phyloP scores from a whole-genome alignment of 2,888 invertebrate genomes.

The Plagodis dolabraria region DNA sequence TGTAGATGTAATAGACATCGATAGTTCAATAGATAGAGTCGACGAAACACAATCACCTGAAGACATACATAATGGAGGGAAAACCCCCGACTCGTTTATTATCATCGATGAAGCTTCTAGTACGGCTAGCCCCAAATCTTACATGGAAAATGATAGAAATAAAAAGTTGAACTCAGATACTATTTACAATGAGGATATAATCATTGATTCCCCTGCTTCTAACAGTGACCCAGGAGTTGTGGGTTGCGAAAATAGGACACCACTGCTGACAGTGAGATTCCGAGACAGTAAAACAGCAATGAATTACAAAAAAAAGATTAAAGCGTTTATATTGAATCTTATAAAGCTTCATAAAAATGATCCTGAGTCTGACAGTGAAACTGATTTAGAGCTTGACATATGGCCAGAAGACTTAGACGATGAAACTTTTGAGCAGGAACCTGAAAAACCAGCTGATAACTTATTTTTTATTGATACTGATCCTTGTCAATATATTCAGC shows the following conservation, averaged over 20 bases:
- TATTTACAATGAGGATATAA: conserved; percentile 66
- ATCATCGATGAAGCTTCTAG: conserved; percentile 37
- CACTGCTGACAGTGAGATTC: conserved; percentile 75
- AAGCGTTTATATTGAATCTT: conserved; percentile 73
- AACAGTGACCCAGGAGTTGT: conserved; percentile 65
- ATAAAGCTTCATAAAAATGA: conserved; percentile 63
- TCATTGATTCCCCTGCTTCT: conserved; percentile 66
- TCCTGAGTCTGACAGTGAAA: conserved; percentile 58
- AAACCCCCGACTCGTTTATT: conserved; percentile 51
- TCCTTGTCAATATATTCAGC: conserved; percentile 49
- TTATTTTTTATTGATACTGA: conserved; percentile 76
- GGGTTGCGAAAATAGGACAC: conserved; percentile 71
- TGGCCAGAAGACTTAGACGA: conserved; percentile 71
- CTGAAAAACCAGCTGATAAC: conserved; percentile 50
- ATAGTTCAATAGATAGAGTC: conserved; percentile 47
- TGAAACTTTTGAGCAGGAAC: conserved; percentile 34
- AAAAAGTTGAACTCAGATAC: conserved; percentile 47
- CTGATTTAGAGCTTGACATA: conserved; percentile 69
- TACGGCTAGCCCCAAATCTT: conserved; percentile 32
- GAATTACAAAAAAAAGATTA: conserved; percentile 73
- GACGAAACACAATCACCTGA: conserved; percentile 39
- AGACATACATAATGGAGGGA: conserved; percentile 70
- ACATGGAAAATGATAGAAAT: conserved; percentile 40
- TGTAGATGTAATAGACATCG: conserved; percentile 48
- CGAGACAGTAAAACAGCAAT: conserved; percentile 70